Conservation (phyloP, 2,113 vertebrate species). For the Onychorhynchus coronatus region DNA sequence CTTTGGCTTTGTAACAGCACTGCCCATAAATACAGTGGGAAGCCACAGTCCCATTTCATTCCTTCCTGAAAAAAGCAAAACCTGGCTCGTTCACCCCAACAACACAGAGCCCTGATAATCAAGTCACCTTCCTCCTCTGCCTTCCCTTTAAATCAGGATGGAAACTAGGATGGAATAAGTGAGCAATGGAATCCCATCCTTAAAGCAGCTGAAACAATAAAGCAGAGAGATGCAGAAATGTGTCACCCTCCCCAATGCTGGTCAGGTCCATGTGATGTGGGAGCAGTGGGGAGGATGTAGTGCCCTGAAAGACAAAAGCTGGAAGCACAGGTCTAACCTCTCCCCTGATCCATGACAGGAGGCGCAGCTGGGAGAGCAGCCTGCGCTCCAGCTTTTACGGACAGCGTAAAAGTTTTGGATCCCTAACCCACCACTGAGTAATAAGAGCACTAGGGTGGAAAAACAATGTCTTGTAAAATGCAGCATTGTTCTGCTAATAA, state of each 20-base stretch:
- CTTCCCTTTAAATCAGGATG: neutral
- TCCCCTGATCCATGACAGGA: neutral
- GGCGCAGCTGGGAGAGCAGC: neutral
- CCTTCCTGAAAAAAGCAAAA: neutral
- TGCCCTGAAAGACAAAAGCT: neutral
- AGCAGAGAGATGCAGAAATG: neutral
- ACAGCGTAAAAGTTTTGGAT: conserved; percentile 6
- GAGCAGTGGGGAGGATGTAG: neutral
- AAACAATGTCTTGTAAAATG: conserved; percentile 64
- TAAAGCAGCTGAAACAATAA: neutral
- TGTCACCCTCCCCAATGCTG: neutral
- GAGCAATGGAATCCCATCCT: neutral
- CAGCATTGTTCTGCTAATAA: conserved; percentile 65
- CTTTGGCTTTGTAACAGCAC: neutral
- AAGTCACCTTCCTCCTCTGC: neutral
- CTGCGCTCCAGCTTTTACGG: neutral
- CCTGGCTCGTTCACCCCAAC: neutral
- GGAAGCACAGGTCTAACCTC: neutral
- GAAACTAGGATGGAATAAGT: neutral
- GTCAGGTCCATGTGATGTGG: fast-evolving
- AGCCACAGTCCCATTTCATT: neutral
- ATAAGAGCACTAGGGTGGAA: conserved; percentile 34
- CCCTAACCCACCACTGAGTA: conserved; percentile 19
- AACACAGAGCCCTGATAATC: neutral
- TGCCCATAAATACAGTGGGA: neutral